Percentiles rank a stretch among this genome's conserved stretches.
Conservation (phyloP, 2,797 vertebrate genomes). For the Acrocephalus scirpaceus region DNA sequence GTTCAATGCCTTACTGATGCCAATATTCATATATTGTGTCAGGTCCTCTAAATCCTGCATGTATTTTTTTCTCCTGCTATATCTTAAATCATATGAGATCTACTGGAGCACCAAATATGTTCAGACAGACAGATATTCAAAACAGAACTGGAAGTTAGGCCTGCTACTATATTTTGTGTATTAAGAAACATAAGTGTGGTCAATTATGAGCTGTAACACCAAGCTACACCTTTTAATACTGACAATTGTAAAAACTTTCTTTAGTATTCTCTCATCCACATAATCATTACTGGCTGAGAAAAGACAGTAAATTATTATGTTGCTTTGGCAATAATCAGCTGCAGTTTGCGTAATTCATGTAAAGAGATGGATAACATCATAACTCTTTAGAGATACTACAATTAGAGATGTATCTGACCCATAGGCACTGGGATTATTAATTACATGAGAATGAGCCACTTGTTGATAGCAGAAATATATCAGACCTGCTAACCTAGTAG, state of each 20-base stretch:
- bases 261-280: background rate
- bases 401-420: background rate
- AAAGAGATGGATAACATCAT: background rate
- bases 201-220: background rate
- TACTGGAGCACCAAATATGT: background rate
- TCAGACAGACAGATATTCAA: background rate
- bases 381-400: background rate
- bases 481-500: background rate
- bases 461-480: background rate
- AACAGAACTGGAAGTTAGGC: background rate
- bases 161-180: background rate
- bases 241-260: background rate
- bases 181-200: background rate
- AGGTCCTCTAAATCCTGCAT: background rate
- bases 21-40: background rate
- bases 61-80: background rate
- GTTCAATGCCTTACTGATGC: background rate
- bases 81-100: background rate
- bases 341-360: background rate
- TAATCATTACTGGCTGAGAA: background rate
- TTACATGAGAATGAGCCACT: background rate
- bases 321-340: background rate
- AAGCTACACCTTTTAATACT: background rate
- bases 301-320: background rate
- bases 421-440: background rate